Evolutionary conservation across 2,888 invertebrate species (phyloP), one percentile per base, ranked within the genome.

Genomic region (Hyles lineata): DNA sequence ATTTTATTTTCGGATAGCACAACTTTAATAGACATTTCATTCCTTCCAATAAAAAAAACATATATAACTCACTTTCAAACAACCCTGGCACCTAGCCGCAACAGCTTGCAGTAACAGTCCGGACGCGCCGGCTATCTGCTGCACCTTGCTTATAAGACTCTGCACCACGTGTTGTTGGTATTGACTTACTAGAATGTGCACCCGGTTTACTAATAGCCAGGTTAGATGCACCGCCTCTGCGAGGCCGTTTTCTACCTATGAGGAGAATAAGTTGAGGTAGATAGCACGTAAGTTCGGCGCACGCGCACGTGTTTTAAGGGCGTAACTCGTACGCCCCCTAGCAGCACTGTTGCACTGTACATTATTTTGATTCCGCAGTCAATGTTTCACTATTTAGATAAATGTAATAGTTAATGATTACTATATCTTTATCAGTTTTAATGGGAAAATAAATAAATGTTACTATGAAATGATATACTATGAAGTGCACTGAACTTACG

Each of bases 201-300:
- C 96, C 75, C 97, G 96, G 84, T 96, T 96, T 15, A 96, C 96
- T n/a, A 98, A 89, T 15, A 98, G 91, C 97, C 97, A 98, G 0
- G 96, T 96, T 73, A 98, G 90, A 78, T 97, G 96, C 43, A 97
- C 96, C 0, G 96, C 96, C 88, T 97, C 97, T 60, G 95, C 95
- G 23, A 96, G 90, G 29, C 94, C 95, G 85, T 97, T 97, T 83
- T 97, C 96, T 76, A 96, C 95, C 96, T 96, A 85, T 11, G 77
- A 74, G 52, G 9, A 74, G n/a, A 55, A 25, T 19, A 25, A 21
- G 25, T 70, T 19, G n/a, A 25, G 5, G 6, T 21, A 61, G 0
- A 25, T 61, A 8, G 23, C n/a, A 21, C 50, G 8, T 43, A 55
- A 6, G n/a, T n/a, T 1, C 17, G 5, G 2, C 19, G 17, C 1